phyloP scores from a whole-genome alignment of 2,888 invertebrate genomes.

The Julus scandinavius region DNA sequence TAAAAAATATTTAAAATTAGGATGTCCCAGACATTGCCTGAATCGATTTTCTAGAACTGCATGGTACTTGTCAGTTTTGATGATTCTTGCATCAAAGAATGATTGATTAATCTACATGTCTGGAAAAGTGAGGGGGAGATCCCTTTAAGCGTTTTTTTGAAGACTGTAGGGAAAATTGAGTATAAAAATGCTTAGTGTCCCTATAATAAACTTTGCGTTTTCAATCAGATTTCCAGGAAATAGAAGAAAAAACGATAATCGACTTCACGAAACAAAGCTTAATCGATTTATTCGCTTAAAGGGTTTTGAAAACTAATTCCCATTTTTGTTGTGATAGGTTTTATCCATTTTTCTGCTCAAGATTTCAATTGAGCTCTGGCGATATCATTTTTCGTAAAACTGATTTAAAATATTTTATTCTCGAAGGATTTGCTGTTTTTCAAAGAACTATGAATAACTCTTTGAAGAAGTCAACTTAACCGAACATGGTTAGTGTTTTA shows the following conservation, averaged over 20 bases:
- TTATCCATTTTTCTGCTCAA: too few relatives aligned
- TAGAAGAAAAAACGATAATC: not conserved
- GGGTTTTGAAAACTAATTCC: not conserved
- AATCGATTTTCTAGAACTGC: conserved; percentile 9
- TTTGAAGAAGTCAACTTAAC: too few relatives aligned
- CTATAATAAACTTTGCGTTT: not conserved
- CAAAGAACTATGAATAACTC: too few relatives aligned
- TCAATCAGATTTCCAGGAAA: not conserved
- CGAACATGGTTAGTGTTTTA: too few relatives aligned
- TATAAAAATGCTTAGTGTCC: conserved; percentile 19
- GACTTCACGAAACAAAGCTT: conserved; percentile 6
- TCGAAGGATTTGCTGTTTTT: too few relatives aligned
- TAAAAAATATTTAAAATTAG: not conserved
- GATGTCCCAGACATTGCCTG: not conserved
- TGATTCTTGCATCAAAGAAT: conserved; percentile 19
- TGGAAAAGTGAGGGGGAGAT: not conserved
- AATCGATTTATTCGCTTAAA: conserved; percentile 18
- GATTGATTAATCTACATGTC: not conserved
- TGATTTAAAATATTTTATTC: not conserved
- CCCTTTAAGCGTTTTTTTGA: too few relatives aligned
- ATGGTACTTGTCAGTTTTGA: not conserved
- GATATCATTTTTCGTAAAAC: not conserved
- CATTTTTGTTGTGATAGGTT: not conserved
- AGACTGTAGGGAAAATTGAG: not conserved
- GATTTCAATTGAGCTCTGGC: not conserved